A percentile compares a stretch with the other conserved stretches of the same genome.
Conservation (phyloP, 2,113 vertebrate species). For the Todiramphus chloris region DNA sequence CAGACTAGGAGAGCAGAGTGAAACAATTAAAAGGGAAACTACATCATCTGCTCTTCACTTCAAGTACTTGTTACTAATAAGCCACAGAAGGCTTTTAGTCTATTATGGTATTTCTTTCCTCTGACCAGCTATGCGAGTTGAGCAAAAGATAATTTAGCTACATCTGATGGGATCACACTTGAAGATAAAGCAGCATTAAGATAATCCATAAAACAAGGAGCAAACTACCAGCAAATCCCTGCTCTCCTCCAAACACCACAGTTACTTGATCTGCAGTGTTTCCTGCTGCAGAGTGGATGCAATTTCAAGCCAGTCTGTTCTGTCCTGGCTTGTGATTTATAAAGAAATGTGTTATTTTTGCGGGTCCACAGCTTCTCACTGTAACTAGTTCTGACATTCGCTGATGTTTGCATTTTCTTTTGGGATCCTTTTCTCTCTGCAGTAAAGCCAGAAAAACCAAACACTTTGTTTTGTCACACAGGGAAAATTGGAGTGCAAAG, state of each 20-base stretch:
- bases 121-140: neutral
- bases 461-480: slow-evolving; percentile 59
- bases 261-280: slow-evolving; percentile 3
- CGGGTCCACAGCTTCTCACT: neutral
- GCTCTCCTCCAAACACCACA: slow-evolving; percentile 43
- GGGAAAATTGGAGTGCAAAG: slow-evolving; percentile 51
- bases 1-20: neutral
- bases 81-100: neutral
- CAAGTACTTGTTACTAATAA: neutral
- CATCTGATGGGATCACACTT: neutral
- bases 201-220: slow-evolving; percentile 49
- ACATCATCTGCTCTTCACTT: neutral
- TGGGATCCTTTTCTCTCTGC: slow-evolving; percentile 43
- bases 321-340: slow-evolving; percentile 23
- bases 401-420: slow-evolving; percentile 61
- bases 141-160: neutral
- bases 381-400: slow-evolving; percentile 47
- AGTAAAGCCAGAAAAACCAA: slow-evolving; percentile 63
- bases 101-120: neutral
- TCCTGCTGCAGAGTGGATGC: slow-evolving; percentile 28
- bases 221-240: slow-evolving; percentile 66
- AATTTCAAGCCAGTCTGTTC: slow-evolving; percentile 47
- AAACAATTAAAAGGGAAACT: neutral
- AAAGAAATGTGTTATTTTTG: slow-evolving; percentile 41
- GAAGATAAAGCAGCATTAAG: slow-evolving; percentile 33